These are phyloP conservation scores for Liopterus haemorrhoidalis DNA, from an alignment of 2,888 invertebrate species.

Conservation along the genomic window DNA sequence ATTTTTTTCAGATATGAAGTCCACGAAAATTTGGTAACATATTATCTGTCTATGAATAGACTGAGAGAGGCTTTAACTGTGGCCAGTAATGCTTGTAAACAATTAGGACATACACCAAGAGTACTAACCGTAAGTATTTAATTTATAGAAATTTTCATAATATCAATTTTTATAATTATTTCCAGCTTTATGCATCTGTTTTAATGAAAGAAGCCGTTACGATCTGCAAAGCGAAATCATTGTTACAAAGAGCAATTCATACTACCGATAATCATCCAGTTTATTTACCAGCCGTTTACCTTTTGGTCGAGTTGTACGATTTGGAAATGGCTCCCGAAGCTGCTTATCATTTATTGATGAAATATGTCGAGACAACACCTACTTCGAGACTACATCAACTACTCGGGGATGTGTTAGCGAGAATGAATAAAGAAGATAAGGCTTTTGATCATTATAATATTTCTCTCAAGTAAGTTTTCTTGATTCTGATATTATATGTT, in stretches of 20 bases:
- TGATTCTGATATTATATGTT: not conserved
- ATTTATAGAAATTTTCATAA: conserved; percentile 1
- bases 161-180: conserved; percentile 27
- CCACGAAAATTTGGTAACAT: conserved; percentile 71
- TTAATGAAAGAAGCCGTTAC: conserved; percentile 61
- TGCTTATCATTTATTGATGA: conserved; percentile 62
- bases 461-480: conserved; percentile 53
- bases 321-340: conserved; percentile 60
- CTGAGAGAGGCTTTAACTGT: conserved; percentile 66
- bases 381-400: conserved; percentile 60
- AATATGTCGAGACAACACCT: conserved; percentile 57
- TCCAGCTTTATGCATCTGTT: conserved; percentile 68
- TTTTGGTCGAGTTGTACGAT: conserved; percentile 65
- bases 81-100: conserved; percentile 65
- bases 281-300: conserved; percentile 66
- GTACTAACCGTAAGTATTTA: conserved; percentile 59
- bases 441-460: conserved; percentile 63
- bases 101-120: conserved; percentile 65
- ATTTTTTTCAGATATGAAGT: conserved; percentile 59
- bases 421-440: conserved; percentile 59
- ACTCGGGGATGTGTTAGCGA: conserved; percentile 58
- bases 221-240: conserved; percentile 57
- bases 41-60: conserved; percentile 62
- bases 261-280: conserved; percentile 46
- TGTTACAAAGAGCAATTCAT: conserved; percentile 65